phyloP scores from a whole-genome alignment of 2,797 vertebrate species.

The Furcifer pardalis region DNA sequence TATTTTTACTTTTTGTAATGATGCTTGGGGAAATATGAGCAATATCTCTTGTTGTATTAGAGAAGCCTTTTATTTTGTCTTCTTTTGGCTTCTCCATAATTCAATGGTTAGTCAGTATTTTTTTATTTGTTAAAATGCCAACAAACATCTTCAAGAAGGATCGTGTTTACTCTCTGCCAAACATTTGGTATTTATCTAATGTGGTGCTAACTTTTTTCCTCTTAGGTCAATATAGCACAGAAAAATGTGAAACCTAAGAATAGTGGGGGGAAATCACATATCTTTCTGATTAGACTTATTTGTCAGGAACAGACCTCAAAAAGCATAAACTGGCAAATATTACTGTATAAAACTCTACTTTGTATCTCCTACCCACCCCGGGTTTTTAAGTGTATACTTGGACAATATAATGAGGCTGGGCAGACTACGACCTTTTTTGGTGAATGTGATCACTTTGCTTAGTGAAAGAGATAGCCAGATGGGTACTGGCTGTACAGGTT shows the following conservation, averaged over 20 bases:
- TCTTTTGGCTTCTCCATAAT: conserved; percentile 62
- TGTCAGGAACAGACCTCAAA: conserved; percentile 72
- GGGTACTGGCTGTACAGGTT: not conserved
- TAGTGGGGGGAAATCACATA: conserved; percentile 41
- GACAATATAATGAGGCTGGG: not conserved
- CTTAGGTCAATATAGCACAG: conserved; percentile 75
- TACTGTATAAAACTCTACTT: conserved; percentile 57
- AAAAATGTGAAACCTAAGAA: conserved; percentile 75
- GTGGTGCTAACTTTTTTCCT: conserved; percentile 78
- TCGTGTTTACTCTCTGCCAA: conserved; percentile 51
- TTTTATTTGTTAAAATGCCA: conserved; percentile 69
- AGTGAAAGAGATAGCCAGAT: not conserved
- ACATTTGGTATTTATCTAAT: conserved; percentile 50
- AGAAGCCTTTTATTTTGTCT: conserved; percentile 50
- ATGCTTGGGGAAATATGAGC: conserved; percentile 77
- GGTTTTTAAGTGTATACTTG: not conserved
- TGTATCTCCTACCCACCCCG: not conserved
- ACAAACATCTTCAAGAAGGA: conserved; percentile 54
- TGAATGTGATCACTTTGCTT: not conserved
- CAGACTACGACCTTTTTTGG: not conserved
- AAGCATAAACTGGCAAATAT: conserved; percentile 69
- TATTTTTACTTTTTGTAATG: conserved; percentile 79
- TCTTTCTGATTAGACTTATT: conserved; percentile 20
- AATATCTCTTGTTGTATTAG: conserved; percentile 78
- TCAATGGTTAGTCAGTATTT: conserved; percentile 59